These are phyloP conservation scores for Sinocyclocheilus rhinocerous DNA, from an alignment of 2,113 vertebrate species.

Conservation along the genomic window DNA sequence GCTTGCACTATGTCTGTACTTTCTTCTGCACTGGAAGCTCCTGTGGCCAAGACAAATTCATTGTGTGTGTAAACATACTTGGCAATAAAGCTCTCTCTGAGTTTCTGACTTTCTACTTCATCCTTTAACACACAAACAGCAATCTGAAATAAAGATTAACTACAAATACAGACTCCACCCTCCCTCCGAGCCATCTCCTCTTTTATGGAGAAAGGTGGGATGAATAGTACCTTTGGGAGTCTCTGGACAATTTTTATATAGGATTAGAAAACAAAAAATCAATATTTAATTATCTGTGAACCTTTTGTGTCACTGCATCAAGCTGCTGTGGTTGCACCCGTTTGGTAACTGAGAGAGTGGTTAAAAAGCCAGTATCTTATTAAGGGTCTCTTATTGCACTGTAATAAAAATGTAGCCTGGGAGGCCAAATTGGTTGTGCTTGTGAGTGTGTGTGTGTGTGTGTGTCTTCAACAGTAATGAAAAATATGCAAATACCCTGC, in stretches of 20 bases:
- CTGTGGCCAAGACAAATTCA: too few species aligned
- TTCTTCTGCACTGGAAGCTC: too few species aligned
- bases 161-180: conserved; percentile 41
- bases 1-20: too few species aligned
- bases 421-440: not conserved
- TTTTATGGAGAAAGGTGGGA: conserved; percentile 46
- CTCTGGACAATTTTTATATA: conserved; percentile 79
- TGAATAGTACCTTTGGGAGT: conserved; percentile 54
- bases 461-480: not conserved
- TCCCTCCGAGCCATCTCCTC: conserved; percentile 56
- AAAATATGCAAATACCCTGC: conserved; percentile 1
- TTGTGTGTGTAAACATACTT: too few species aligned
- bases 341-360: conserved; percentile 36
- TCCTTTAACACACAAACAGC: conserved; percentile 47
- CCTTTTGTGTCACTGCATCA: conserved; percentile 98
- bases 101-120: not conserved
- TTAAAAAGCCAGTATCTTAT: conserved; percentile 48
- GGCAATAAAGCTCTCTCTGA: too few species aligned
- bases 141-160: conserved; percentile 55
- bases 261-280: conserved; percentile 99
- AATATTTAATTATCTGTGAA: conserved; percentile 99
- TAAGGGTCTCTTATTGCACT: conserved; percentile 31
- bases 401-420: conserved; percentile 40
- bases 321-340: conserved; percentile 41
- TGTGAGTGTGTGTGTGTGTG: not conserved